Percentiles rank a stretch among this genome's conserved stretches.
phyloP scores from a whole-genome alignment of 2,797 vertebrate species.

The Phataginus tricuspis region DNA sequence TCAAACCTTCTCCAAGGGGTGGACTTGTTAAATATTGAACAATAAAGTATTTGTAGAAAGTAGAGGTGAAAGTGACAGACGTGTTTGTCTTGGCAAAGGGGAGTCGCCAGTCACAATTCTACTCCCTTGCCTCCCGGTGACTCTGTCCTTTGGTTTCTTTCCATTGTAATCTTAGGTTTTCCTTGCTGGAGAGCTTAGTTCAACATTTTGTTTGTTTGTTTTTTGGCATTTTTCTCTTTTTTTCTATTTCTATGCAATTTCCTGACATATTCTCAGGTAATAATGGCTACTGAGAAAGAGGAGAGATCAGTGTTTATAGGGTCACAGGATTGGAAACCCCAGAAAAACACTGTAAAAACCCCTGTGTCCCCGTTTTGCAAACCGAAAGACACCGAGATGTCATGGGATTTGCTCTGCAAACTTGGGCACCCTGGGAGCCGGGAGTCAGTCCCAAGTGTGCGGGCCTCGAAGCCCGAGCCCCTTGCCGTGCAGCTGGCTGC shows the following conservation, averaged over 20 bases:
- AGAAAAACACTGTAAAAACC: not conserved
- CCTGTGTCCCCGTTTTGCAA: not conserved
- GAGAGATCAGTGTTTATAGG: not conserved
- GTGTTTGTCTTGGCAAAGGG: constrained; percentile 2
- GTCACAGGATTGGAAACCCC: not conserved
- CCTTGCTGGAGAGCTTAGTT: not conserved
- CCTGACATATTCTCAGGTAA: not conserved
- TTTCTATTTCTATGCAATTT: not conserved
- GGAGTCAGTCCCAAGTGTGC: not conserved
- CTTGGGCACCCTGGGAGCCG: not conserved
- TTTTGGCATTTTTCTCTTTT: not conserved
- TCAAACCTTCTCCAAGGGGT: not conserved
- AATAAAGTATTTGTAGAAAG: constrained; percentile 18
- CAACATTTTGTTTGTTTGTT: too few species aligned
- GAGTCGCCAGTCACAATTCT: not conserved
- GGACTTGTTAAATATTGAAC: constrained; percentile 21
- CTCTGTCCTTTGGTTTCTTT: not conserved
- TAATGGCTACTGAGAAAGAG: not conserved
- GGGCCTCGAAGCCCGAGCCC: not conserved
- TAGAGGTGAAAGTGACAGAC: not conserved
- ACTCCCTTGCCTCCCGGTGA: not conserved
- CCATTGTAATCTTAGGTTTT: not conserved
- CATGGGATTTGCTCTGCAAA: not conserved
- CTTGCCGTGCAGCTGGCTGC: not conserved
- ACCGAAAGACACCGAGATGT: not conserved